Evolutionary conservation across 2,888 invertebrate species (phyloP).

Genomic region (Hyalella azteca): DNA sequence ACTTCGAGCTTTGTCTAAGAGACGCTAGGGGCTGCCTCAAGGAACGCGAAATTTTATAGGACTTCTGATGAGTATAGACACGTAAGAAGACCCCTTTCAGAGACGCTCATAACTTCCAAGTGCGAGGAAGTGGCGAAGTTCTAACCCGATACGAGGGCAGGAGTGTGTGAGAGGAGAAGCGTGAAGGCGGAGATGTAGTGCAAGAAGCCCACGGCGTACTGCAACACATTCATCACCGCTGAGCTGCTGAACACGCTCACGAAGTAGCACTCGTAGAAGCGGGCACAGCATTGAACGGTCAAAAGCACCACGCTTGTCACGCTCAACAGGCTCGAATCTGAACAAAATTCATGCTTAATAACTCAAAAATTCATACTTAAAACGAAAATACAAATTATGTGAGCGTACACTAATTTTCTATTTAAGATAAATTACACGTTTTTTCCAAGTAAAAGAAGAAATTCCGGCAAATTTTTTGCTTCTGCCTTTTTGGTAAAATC

Average conservation of each 20-base stretch:
- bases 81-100: too few relatives aligned
- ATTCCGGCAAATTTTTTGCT: too few relatives aligned
- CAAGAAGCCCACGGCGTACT: slow-evolving; percentile 8
- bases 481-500: too few relatives aligned
- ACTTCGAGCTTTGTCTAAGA: too few relatives aligned
- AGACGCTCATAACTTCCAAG: too few relatives aligned
- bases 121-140: too few relatives aligned
- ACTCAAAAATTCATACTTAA: background rate
- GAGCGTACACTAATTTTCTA: background rate
- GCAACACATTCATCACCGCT: background rate
- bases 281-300: slow-evolving; percentile 2
- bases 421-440: too few relatives aligned
- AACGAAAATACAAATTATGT: background rate
- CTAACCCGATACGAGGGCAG: background rate
- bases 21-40: too few relatives aligned
- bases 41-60: too few relatives aligned
- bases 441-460: too few relatives aligned
- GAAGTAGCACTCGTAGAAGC: slow-evolving; percentile 12
- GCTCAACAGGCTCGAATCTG: background rate
- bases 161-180: slow-evolving; percentile 9
- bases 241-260: slow-evolving; percentile 20
- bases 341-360: background rate
- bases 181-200: slow-evolving; percentile 28
- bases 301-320: background rate
- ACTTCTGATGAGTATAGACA: too few relatives aligned